Base-by-base conservation (phyloP, 2,113 vertebrate genomes). In the Gnathochromis pfefferi region DNA sequence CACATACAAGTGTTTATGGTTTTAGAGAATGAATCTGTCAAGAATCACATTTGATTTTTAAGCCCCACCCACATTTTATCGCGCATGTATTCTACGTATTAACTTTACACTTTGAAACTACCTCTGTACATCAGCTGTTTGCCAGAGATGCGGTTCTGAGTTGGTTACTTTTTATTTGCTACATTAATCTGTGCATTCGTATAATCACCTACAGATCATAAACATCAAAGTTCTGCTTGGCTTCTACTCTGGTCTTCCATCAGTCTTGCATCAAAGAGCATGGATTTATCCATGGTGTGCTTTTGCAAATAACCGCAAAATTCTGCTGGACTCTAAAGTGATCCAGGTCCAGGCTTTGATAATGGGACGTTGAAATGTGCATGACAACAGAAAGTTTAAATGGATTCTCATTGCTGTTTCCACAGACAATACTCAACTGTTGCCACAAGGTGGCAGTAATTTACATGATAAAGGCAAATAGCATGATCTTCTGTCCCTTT, bases 131-230 rank as follows among this genome's bases (percentile, higher is more conserved):
- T 3, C 7, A 23, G 13, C 65, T 70, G 7, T 23, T 21, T 23
- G 65, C 35, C 7, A 42, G 7, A 70, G 35, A 70, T 23, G 35
- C 2, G 0, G 7, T 42, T 70, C 35, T 70, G 5, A 68, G 7
- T 14, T 70, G 1, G 31, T n/a, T n/a, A 40, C 19, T 21, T 63
- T 63, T 38, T 40, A 8, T 40, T 68, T 40, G 19, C 35, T 68
- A 40, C 0, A 40, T 0, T 13, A 0, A 14, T 68, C 3, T 68
- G 11, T 68, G 11, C 33, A 21, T 68, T 19, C 40, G 35, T 5
- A 38, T 68, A 68, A 68, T 68, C 11, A 40, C 63, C 7, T 40
- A 13, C 11, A 21, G 63, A 13, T 68, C 63, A 68, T 21, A 0
- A 21, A 68, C 12, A 40, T 21, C 33, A 38, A 2, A 13, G 33